Base-by-base conservation (phyloP, 37 sponge, comb jelly and placozoan genomes). In the Halisarca cf. caerulea region DNA sequence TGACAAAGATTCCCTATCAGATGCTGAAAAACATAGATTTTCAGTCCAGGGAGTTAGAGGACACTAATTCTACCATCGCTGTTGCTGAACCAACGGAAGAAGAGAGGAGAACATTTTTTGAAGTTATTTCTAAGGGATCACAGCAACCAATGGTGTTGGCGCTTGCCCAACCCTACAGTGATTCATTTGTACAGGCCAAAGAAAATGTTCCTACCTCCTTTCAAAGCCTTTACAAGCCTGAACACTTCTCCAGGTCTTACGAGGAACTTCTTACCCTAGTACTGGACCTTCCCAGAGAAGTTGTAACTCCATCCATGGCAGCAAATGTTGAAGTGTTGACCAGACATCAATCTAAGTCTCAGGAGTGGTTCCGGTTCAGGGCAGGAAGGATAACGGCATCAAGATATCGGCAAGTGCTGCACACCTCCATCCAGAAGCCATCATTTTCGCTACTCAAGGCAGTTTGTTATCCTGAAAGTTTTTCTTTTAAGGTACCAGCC, bases 71-170 rank as follows among this genome's bases (percentile, higher is more conserved):
- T 21, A 91, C 94, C 18, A 59, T 73, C 18, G 59, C 27, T 6
- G 60, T 88, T 36, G 58, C 88, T 37, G 80, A 79, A 62, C 91
- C 94, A 32, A 38, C 74, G 34, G 90, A 92, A 18, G 86, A 66
- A n/a, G 87, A 91, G 58, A 54, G 17, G n/a, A 42, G 17, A 64
- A 23, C 66, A 66, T n/a, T n/a, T n/a, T n/a, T n/a, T n/a, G n/a
- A n/a, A n/a, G n/a, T n/a, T n/a, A n/a, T n/a, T n/a, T n/a, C n/a
- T n/a, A n/a, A n/a, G n/a, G n/a, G n/a, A n/a, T n/a, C n/a, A n/a
- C n/a, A n/a, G 17, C 71, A 57, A 24, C 85, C 85, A 43, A 28
- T 84, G 20, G 38, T 73, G 7, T 54, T 84, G 11, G 71, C 78
- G 20, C 14, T 84, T 33, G 61, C 73, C 33, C 8, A 71, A 58